Evolutionary conservation across 2,113 vertebrate species (phyloP).

Genomic region (Syngnathus scovelli): DNA sequence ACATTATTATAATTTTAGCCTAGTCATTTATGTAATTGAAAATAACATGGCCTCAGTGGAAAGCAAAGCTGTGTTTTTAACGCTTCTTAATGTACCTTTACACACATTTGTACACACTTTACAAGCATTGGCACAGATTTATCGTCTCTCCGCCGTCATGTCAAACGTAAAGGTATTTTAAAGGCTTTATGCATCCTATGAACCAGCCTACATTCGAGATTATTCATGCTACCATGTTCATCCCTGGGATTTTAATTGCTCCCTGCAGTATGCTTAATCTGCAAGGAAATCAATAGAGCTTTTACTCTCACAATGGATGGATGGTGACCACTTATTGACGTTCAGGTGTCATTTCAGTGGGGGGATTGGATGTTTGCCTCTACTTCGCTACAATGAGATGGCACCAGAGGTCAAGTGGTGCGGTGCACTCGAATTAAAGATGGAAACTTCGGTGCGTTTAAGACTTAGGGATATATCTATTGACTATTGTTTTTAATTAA

Average conservation of each 20-base stretch:
- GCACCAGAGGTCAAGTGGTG: slow-evolving; percentile 42
- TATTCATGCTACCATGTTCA: slow-evolving; percentile 14
- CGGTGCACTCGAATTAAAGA: slow-evolving; percentile 17
- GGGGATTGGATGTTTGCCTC: slow-evolving; percentile 63
- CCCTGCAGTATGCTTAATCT: slow-evolving; percentile 72
- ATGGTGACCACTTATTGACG: slow-evolving; percentile 65
- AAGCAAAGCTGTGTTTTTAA: not conserved
- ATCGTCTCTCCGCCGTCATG: not conserved
- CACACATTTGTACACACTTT: not conserved
- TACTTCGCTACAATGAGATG: slow-evolving; percentile 47
- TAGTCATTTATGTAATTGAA: not conserved
- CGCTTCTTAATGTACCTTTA: not conserved
- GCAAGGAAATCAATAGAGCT: slow-evolving; percentile 71
- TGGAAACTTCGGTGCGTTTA: slow-evolving; percentile 23
- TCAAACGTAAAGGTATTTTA: slow-evolving; percentile 1
- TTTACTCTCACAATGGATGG: slow-evolving; percentile 70
- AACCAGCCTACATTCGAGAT: not conserved
- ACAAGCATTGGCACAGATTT: not conserved
- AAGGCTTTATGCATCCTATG: not conserved
- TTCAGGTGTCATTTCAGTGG: slow-evolving; percentile 65
- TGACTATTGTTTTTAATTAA: slow-evolving; percentile 48
- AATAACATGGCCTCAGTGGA: not conserved
- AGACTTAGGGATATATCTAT: slow-evolving; percentile 43
- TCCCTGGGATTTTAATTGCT: slow-evolving; percentile 73
- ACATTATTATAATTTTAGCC: not conserved